Percentiles rank a stretch among this genome's conserved stretches.
Evolutionary conservation across 2,888 invertebrate species (phyloP).

Genomic region (Euzetes globulus): DNA sequence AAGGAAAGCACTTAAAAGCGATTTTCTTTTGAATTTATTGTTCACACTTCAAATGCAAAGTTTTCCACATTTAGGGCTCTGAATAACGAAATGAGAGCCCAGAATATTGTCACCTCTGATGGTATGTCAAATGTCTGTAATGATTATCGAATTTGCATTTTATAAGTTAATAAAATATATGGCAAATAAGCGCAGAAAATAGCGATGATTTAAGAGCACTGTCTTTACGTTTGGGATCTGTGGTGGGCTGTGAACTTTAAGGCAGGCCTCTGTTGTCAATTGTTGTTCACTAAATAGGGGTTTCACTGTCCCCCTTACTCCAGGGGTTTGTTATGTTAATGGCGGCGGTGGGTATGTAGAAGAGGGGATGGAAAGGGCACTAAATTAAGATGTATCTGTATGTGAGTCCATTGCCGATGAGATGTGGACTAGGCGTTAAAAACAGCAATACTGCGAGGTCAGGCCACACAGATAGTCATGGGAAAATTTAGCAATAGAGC

Average conservation of each 20-base stretch:
- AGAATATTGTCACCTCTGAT: no score
- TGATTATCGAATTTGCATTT: no score
- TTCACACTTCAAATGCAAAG: neutral
- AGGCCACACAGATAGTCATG: slow-evolving; percentile 31
- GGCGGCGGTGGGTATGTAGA: slow-evolving; percentile 20
- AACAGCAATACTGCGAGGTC: slow-evolving; percentile 30
- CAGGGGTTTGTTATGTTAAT: slow-evolving; percentile 31
- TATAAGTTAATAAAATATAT: neutral
- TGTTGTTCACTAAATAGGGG: slow-evolving; percentile 29
- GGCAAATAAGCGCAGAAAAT: neutral
- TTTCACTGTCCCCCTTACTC: slow-evolving; percentile 8
- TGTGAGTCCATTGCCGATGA: slow-evolving; percentile 31
- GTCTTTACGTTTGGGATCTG: neutral
- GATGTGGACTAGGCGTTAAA: slow-evolving; percentile 31
- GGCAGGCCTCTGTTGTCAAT: slow-evolving; percentile 25
- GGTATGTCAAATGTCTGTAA: no score
- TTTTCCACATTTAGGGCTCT: neutral
- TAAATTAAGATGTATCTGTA: slow-evolving; percentile 29
- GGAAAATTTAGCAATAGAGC: slow-evolving; percentile 14
- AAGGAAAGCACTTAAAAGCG: slow-evolving; percentile 21
- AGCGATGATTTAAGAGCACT: slow-evolving; percentile 13
- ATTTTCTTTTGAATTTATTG: slow-evolving; percentile 9
- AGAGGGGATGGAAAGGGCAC: neutral
- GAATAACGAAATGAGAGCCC: no score
- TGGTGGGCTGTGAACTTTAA: slow-evolving; percentile 10